Percentiles rank a stretch among this genome's conserved stretches.
These are phyloP conservation scores for Crypturellus tataupa DNA, from an alignment of 2,797 vertebrate species.

Conservation along the genomic window DNA sequence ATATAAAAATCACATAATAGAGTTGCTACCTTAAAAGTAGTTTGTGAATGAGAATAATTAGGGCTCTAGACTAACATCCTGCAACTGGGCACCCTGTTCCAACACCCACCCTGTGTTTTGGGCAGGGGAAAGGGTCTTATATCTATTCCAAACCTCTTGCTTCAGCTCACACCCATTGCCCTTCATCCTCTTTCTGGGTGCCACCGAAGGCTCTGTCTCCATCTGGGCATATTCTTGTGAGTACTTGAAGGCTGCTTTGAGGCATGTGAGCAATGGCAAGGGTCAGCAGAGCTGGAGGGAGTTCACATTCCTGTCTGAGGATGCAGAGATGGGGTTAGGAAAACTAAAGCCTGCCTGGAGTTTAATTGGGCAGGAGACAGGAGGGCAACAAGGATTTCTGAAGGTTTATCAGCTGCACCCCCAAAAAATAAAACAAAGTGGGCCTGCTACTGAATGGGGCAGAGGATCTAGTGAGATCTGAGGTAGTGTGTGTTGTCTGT, in stretches of 20 bases:
- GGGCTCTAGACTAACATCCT: too few relatives aligned
- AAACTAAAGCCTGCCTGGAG: not conserved
- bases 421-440: not conserved
- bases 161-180: not conserved
- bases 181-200: accelerated
- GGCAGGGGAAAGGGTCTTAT: accelerated
- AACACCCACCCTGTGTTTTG: not conserved
- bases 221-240: not conserved
- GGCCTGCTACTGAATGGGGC: accelerated
- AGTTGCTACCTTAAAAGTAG: not conserved
- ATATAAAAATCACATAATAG: too few relatives aligned
- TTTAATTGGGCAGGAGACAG: not conserved
- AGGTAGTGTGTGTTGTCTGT: not conserved
- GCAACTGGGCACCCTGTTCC: not conserved
- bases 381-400: not conserved
- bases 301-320: not conserved
- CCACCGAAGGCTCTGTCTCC: not conserved
- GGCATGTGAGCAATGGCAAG: not conserved
- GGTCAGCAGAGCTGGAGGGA: not conserved
- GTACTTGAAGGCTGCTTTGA: not conserved
- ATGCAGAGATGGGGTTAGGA: not conserved
- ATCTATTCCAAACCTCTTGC: not conserved
- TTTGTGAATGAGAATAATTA: too few relatives aligned
- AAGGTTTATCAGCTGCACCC: accelerated
- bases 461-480: not conserved